Conservation (phyloP, 1,140 invertebrate genomes). For the Microplitis mediator region DNA sequence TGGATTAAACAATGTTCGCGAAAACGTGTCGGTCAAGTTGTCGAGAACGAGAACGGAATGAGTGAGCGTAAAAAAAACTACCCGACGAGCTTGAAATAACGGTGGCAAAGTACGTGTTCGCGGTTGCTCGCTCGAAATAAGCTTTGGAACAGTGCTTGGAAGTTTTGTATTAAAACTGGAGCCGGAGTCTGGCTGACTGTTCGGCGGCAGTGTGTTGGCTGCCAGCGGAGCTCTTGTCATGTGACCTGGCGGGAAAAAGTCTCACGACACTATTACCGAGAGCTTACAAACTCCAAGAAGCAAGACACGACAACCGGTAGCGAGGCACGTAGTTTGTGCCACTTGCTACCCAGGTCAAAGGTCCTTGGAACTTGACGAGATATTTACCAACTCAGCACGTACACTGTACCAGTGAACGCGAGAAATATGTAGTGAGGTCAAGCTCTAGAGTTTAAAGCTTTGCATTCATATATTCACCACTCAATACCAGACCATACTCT, state of each 20-base stretch:
- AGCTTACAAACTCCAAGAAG: conserved; percentile 21
- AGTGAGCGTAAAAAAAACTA: not conserved
- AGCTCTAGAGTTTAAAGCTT: not conserved
- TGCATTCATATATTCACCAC: too few relatives aligned
- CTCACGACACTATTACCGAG: not conserved
- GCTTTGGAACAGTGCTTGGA: not conserved
- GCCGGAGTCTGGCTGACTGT: too few relatives aligned
- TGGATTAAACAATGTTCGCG: not conserved
- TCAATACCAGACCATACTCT: too few relatives aligned
- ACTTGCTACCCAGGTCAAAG: conserved; percentile 15
- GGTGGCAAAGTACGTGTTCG: not conserved
- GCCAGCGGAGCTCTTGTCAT: not conserved
- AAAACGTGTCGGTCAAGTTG: not conserved
- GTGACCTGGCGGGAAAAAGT: not conserved
- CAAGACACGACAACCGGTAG: not conserved
- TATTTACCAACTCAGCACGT: conserved; percentile 9
- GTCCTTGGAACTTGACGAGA: conserved; percentile 10
- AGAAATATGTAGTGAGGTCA: not conserved
- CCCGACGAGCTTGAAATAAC: conserved; percentile 9
- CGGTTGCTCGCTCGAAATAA: not conserved
- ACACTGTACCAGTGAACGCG: not conserved
- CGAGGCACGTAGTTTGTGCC: conserved; percentile 9
- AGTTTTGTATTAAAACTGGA: not conserved
- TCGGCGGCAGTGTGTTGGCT: too few relatives aligned
- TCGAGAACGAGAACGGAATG: not conserved